These are phyloP conservation scores for Lasaia peninsularis DNA, from an alignment of 1,140 invertebrate species.

Conservation along the genomic window DNA sequence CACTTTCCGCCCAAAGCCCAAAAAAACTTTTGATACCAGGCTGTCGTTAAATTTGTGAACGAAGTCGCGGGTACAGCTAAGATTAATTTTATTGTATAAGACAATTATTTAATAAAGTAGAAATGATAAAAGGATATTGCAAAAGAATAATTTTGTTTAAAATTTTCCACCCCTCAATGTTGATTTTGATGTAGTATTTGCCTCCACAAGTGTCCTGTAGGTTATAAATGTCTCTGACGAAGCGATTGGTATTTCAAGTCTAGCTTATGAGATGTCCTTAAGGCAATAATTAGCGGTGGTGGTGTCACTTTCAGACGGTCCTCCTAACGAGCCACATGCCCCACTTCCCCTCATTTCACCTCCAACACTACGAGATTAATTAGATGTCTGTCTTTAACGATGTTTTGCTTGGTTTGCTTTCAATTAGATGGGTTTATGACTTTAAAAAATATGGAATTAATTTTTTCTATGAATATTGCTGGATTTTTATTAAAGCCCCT, in stretches of 20 bases:
- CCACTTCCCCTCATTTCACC: conserved; percentile 32
- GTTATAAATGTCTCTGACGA: background rate
- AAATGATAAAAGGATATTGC: too few relatives aligned
- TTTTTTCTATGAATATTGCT: too few relatives aligned
- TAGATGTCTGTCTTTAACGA: conserved; percentile 53
- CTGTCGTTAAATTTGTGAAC: too few relatives aligned
- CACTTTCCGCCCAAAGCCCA: too few relatives aligned
- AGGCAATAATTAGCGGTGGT: conserved; percentile 56
- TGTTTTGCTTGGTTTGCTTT: conserved; percentile 29
- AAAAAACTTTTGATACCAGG: too few relatives aligned
- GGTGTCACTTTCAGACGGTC: conserved; percentile 68
- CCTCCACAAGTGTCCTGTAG: background rate
- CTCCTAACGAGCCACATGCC: conserved; percentile 57
- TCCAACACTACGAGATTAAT: conserved; percentile 52
- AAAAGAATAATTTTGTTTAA: too few relatives aligned
- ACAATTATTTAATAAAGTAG: too few relatives aligned
- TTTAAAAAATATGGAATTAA: background rate
- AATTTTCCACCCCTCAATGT: too few relatives aligned
- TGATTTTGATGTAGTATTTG: background rate
- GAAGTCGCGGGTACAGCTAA: too few relatives aligned
- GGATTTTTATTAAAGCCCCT: too few relatives aligned
- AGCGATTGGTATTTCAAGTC: conserved; percentile 28
- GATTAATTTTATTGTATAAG: too few relatives aligned
- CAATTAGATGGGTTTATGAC: conserved; percentile 1
- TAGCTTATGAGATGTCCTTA: conserved; percentile 43